A percentile compares a stretch with the other conserved stretches of the same genome.
These are phyloP conservation scores for Trichoplusia ni DNA, from an alignment of 1,140 invertebrate genomes.

Conservation along the genomic window DNA sequence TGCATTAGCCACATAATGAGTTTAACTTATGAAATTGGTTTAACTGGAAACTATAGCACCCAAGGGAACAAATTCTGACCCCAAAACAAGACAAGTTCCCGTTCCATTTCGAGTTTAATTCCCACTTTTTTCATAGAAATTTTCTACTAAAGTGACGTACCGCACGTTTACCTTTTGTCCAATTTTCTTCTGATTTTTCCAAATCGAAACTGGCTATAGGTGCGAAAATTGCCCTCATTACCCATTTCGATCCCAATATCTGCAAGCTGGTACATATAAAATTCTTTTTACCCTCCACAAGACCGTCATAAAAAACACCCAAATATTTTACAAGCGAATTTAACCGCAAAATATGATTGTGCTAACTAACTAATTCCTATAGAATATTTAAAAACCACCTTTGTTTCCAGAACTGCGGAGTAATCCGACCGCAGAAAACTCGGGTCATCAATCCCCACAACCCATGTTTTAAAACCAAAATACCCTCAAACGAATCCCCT, in stretches of 20 bases:
- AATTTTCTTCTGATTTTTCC: no score
- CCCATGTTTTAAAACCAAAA: conserved; percentile 11
- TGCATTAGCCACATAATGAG: no score
- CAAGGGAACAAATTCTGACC: no score
- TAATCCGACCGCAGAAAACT: background rate
- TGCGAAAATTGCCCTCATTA: background rate
- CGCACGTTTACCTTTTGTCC: no score
- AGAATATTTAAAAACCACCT: background rate
- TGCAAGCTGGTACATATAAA: conserved; percentile 12
- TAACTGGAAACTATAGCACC: no score
- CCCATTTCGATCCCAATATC: conserved; percentile 5
- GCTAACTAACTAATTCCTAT: conserved; percentile 4
- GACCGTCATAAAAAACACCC: background rate
- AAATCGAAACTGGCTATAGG: no score
- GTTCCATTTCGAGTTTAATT: no score
- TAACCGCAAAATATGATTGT: background rate
- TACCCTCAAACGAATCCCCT: conserved; percentile 4
- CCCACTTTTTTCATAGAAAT: no score
- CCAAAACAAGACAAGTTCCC: no score
- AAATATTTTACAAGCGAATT: background rate
- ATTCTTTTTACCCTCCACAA: background rate
- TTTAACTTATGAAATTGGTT: no score
- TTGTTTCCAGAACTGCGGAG: background rate
- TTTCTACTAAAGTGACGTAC: no score
- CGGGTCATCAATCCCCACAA: conserved; percentile 3